Percentiles rank a stretch among this genome's conserved stretches.
These are phyloP conservation scores for Sminthurides aquaticus DNA, from an alignment of 2,888 invertebrate genomes.

Conservation along the genomic window DNA sequence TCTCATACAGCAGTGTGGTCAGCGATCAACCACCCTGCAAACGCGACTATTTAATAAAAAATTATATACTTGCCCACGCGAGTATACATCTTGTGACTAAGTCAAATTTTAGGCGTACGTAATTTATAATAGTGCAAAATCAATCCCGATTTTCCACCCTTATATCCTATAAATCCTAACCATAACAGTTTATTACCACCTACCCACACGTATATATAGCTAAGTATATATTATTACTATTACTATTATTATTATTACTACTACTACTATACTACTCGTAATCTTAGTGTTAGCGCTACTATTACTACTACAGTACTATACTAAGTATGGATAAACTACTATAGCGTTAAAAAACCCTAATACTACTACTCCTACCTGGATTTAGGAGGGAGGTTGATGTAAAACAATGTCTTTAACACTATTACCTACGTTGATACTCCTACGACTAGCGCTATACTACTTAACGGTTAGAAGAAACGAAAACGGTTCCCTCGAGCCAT, in stretches of 20 bases:
- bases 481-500: conserved; percentile 32
- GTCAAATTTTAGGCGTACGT: not conserved
- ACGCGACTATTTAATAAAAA: not conserved
- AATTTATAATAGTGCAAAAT: not conserved
- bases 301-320: conserved; percentile 14
- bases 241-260: not conserved
- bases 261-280: conserved; percentile 1
- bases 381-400: not conserved
- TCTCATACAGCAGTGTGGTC: not conserved
- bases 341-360: not conserved
- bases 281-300: conserved; percentile 10
- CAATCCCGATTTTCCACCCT: not conserved
- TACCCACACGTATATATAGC: not conserved
- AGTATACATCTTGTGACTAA: not conserved
- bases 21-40: not conserved
- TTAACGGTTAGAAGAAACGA: conserved; percentile 7
- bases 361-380: too few relatives aligned
- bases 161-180: not conserved
- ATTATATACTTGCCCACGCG: not conserved
- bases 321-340: too few relatives aligned
- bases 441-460: not conserved
- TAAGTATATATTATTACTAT: conserved; percentile 1
- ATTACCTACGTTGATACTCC: not conserved
- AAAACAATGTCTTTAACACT: not conserved
- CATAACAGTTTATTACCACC: not conserved